Conservation (phyloP, 2,888 invertebrate species). For the Calameuta pallipes region DNA sequence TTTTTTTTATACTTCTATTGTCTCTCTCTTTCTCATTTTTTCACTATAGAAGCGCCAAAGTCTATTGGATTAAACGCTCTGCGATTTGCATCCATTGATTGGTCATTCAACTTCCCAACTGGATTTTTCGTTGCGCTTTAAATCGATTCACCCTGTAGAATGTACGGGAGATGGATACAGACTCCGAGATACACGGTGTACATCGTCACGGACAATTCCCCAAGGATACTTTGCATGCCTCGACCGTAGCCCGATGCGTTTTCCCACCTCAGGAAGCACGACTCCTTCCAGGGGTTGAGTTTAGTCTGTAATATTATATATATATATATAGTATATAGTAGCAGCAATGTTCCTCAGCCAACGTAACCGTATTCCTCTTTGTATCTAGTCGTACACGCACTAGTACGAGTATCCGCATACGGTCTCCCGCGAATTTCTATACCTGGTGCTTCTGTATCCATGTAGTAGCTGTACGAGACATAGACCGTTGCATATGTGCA, state of each 20-base stretch:
- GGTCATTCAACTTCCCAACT: not conserved
- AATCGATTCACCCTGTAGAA: not conserved
- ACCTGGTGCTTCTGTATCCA: not conserved
- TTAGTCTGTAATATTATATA: not conserved
- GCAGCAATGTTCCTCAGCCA: not conserved
- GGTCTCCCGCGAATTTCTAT: not conserved
- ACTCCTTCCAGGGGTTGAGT: not conserved
- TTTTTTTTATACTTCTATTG: not conserved
- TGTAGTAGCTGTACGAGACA: not conserved
- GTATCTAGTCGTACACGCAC: not conserved
- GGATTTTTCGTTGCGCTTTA: not conserved
- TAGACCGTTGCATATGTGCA: not conserved
- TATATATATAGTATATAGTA: not conserved
- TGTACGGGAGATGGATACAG: not conserved
- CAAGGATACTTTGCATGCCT: not conserved
- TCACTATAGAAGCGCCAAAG: not conserved
- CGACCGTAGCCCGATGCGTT: not conserved
- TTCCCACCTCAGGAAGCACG: not conserved
- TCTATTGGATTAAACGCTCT: not conserved
- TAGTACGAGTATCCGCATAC: not conserved
- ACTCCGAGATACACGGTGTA: not conserved
- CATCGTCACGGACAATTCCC: not conserved
- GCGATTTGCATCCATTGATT: not conserved
- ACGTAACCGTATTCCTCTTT: not conserved
- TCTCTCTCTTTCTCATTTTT: not conserved